Conservation (phyloP, 2,797 vertebrate species). For the Gorsachius magnificus region DNA sequence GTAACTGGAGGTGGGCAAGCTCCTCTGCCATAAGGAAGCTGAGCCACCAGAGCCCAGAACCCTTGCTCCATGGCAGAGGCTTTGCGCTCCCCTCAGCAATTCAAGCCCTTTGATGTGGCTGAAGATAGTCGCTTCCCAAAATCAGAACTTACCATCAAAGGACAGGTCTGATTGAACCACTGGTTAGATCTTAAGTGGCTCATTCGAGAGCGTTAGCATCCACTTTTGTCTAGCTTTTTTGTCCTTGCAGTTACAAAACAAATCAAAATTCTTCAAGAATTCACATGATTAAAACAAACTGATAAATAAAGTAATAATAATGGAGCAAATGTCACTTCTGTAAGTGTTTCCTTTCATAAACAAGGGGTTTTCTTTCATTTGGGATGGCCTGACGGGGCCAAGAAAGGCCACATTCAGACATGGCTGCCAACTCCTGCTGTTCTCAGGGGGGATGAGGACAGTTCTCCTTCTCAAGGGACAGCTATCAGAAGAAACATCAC, state of each 20-base stretch:
- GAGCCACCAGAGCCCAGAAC: neutral
- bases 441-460: neutral
- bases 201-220: neutral
- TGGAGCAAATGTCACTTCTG: neutral
- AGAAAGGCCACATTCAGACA: neutral
- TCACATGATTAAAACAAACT: neutral
- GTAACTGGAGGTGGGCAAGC: neutral
- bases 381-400: neutral
- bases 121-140: neutral
- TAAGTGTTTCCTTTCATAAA: neutral
- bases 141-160: neutral
- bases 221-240: neutral
- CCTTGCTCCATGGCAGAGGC: neutral
- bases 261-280: neutral
- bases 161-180: neutral
- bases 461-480: neutral
- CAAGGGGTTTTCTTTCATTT: neutral
- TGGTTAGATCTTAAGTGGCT: neutral
- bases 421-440: neutral
- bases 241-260: neutral
- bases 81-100: neutral
- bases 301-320: constrained; percentile 17
- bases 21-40: neutral
- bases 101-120: neutral
- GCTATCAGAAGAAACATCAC: neutral